Conservation (phyloP, 2,113 vertebrate genomes). For the Phyllostomus hastatus region DNA sequence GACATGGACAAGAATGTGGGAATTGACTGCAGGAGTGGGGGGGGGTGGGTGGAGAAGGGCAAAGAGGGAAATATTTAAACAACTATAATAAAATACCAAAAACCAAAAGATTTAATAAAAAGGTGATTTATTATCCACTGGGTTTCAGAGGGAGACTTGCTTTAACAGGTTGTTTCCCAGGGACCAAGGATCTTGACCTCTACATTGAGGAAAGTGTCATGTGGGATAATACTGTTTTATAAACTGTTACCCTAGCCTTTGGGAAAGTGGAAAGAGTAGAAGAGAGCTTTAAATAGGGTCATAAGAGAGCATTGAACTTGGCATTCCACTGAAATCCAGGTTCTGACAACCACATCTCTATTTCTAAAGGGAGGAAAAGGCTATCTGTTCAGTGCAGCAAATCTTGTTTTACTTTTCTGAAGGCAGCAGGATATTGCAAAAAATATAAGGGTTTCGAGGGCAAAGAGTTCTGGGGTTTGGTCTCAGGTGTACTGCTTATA, state of each 20-base stretch:
- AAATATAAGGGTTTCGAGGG: neutral
- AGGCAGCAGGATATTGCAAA: neutral
- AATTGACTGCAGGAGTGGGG: no score
- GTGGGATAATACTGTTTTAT: neutral
- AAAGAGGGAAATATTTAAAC: no score
- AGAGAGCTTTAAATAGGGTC: slow-evolving; percentile 12
- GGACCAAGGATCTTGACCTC: neutral
- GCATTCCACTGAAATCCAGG: neutral
- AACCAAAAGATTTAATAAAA: no score
- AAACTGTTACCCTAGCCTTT: neutral
- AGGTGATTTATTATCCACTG: neutral
- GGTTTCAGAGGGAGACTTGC: neutral
- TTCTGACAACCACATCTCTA: neutral
- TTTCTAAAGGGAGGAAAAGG: neutral
- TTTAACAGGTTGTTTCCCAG: slow-evolving; percentile 16
- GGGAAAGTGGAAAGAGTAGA: neutral
- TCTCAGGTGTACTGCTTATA: neutral
- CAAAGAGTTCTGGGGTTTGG: neutral
- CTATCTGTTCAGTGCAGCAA: neutral
- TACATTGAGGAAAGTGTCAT: neutral
- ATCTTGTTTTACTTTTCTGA: neutral
- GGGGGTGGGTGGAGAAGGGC: no score
- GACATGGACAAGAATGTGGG: no score
- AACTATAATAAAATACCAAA: no score
- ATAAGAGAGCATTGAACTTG: neutral